Base-by-base conservation (phyloP, 2,113 vertebrate genomes). In the Verasper variegatus region DNA sequence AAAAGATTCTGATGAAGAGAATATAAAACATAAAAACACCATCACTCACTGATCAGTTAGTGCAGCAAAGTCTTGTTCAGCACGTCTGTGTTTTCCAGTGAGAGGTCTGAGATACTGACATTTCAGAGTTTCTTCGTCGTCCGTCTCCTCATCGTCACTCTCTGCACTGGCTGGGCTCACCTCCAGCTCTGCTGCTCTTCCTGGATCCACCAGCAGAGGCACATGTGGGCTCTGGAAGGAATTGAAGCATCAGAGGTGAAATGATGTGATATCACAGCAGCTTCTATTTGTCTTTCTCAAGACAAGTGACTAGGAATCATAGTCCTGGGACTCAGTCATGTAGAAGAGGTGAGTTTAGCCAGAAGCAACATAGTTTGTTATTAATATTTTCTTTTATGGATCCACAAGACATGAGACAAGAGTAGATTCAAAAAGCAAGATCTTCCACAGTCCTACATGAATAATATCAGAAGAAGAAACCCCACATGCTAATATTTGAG, bases 1-100 rank as follows among this genome's bases (percentile, higher is more conserved):
- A 37, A 37, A 37, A 37, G 35, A 37, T 9, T 0, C 35, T 37
- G 35, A 37, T 42, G 40, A 68, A 37, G n/a, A 12, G 42, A 20
- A 42, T 21, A 0, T 42, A 40, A 2, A n/a, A 69, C 5, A 21
- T 10, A 64, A 57, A 42, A 62, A 18, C 23, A n/a, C n/a, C n/a
- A 17, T 5, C 45, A 92, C 97, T 96, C 88, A 98, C 96, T 80
- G 89, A 55, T 94, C 90, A 52, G 94, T 68, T 40, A 95, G 86
- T 13, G 80, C 66, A 2, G 78, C 55, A 0, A 93, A 94, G 51
- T 94, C 93, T 56, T 86, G 88, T 69, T 95, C 93, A 54, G 73
- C 64, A 35, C 0, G 75, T 21, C 31, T 86, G 59, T 88, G 86
- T 86, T 93, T 93, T 24, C 40, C 78, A 47, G 69, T 74, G 7